Evolutionary conservation across 1,140 invertebrate genomes (phyloP).

Genomic region (Euglossa dilemma): DNA sequence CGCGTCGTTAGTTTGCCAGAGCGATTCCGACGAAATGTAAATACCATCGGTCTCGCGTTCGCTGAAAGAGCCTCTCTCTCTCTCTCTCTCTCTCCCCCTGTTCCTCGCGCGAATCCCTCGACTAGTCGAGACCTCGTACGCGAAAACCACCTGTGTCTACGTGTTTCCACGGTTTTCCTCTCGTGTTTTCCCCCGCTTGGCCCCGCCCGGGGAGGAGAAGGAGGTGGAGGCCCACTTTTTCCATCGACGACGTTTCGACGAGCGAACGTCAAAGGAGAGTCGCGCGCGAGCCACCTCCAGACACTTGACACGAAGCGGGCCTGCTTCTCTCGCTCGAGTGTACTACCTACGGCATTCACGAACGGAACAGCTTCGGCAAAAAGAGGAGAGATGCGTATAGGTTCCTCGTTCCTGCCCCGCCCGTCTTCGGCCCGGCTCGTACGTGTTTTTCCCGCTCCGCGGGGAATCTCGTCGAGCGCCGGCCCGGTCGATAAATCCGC

Average conservation of each 20-base stretch:
- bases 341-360: conserved; percentile 55
- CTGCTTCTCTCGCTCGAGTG: conserved; percentile 54
- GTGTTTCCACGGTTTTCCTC: conserved; percentile 4
- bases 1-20: not conserved
- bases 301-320: conserved; percentile 63
- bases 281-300: conserved; percentile 27
- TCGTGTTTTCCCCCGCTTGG: too few relatives aligned
- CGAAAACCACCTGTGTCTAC: conserved; percentile 21
- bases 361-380: conserved; percentile 41
- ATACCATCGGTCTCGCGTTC: not conserved
- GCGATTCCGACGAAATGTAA: not conserved
- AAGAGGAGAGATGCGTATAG: conserved; percentile 20
- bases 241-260: conserved; percentile 31
- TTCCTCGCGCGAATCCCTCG: not conserved
- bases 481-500: conserved; percentile 19
- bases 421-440: not conserved
- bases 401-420: conserved; percentile 10
- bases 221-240: not conserved
- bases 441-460: not conserved
- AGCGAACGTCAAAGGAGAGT: conserved; percentile 23
- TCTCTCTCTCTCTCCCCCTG: too few relatives aligned
- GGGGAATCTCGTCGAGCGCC: not conserved
- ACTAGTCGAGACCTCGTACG: not conserved
- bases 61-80: too few relatives aligned
- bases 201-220: too few relatives aligned